A percentile compares a stretch with the other conserved stretches of the same genome.
Evolutionary conservation across 92 coral and sea anemone species (phyloP).

Genomic region (Zoanthus sociatus): DNA sequence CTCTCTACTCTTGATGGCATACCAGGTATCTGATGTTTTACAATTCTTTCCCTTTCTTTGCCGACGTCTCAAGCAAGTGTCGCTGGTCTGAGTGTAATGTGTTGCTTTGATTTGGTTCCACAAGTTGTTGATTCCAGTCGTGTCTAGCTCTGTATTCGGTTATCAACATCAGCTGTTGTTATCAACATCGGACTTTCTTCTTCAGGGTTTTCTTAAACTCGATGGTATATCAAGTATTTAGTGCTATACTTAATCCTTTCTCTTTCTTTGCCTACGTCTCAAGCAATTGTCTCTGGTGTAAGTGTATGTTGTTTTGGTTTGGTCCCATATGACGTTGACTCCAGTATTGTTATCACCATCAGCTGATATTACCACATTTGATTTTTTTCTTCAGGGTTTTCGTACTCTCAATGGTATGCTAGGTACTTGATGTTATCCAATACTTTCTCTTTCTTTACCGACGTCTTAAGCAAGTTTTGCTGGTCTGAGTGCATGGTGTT

Average conservation of each 20-base stretch:
- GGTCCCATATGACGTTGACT: neutral
- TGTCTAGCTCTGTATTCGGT: too few relatives aligned
- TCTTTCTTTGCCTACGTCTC: conserved; percentile 1
- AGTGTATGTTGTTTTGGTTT: neutral
- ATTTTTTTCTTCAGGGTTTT: neutral
- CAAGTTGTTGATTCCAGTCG: neutral
- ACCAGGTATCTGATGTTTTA: neutral
- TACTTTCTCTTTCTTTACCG: conserved; percentile 21
- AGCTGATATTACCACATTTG: neutral
- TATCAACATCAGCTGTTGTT: conserved; percentile 22
- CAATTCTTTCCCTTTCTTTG: conserved; percentile 28
- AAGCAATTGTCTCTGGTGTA: conserved; percentile 8
- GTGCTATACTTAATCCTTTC: conserved; percentile 34
- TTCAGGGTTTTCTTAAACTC: neutral
- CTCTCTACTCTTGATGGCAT: neutral
- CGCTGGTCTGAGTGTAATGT: neutral
- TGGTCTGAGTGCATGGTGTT: neutral
- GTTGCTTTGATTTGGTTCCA: conserved; percentile 2
- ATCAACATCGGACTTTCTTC: too few relatives aligned
- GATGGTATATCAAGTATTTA: neutral
- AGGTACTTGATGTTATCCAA: conserved; percentile 10
- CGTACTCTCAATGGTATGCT: neutral
- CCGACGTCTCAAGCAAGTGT: conserved; percentile 3
- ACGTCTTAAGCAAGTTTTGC: conserved; percentile 7
- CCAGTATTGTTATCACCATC: conserved; percentile 10